Evolutionary conservation across 1,140 invertebrate genomes (phyloP).

Genomic region (Euglossa dilemma): DNA sequence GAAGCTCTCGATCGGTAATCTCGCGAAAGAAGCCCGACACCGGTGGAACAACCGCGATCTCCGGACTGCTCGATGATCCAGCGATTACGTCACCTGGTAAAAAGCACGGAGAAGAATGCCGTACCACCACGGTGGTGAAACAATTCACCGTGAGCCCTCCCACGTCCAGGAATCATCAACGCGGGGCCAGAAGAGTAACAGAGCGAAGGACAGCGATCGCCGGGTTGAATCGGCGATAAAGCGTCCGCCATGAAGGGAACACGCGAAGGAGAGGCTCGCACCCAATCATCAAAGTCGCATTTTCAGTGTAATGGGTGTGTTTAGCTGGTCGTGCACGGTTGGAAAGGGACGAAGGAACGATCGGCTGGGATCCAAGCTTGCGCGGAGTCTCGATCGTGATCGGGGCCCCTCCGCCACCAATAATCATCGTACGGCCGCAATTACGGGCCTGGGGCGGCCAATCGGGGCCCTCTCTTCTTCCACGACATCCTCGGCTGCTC

Average conservation of each 20-base stretch:
- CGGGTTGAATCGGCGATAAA: slow-evolving; percentile 26
- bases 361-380: slow-evolving; percentile 51
- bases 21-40: background rate
- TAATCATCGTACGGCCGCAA: slow-evolving; percentile 76
- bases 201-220: slow-evolving; percentile 17
- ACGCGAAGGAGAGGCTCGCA: slow-evolving; percentile 54
- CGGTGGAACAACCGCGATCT: background rate
- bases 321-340: slow-evolving; percentile 63
- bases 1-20: background rate
- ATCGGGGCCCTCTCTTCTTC: slow-evolving; percentile 60
- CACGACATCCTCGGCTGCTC: slow-evolving; percentile 40
- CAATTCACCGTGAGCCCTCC: slow-evolving; percentile 15
- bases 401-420: slow-evolving; percentile 70
- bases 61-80: background rate
- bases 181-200: background rate
- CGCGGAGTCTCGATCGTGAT: slow-evolving; percentile 70
- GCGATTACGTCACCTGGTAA: slow-evolving; percentile 14
- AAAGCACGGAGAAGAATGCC: slow-evolving; percentile 9
- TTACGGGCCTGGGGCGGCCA: slow-evolving; percentile 74
- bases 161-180: slow-evolving; percentile 18
- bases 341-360: slow-evolving; percentile 50
- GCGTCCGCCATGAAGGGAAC: slow-evolving; percentile 34
- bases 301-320: slow-evolving; percentile 79
- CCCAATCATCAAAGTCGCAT: slow-evolving; percentile 82
- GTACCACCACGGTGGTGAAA: slow-evolving; percentile 10